A percentile compares a stretch with the other conserved stretches of the same genome.
phyloP scores from a whole-genome alignment of 2,888 invertebrate genomes.

The Philopedon plagiatum region DNA sequence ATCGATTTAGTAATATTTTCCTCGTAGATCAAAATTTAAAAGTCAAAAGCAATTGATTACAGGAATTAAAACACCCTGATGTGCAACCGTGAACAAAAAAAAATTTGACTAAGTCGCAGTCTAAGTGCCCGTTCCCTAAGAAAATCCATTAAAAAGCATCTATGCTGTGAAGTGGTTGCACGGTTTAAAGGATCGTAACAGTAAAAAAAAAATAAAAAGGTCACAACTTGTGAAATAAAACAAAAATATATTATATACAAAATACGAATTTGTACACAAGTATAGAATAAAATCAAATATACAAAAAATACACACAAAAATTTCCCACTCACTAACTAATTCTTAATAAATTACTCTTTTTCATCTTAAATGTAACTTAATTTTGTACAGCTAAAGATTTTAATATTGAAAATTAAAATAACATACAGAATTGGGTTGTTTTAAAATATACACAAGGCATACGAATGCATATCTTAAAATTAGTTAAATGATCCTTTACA shows the following conservation, averaged over 20 bases:
- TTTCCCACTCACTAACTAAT: constrained; percentile 4
- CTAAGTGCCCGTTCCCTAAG: too few relatives aligned
- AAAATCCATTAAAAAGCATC: too few relatives aligned
- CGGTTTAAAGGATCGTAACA: not conserved
- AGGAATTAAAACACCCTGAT: too few relatives aligned
- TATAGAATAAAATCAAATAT: constrained; percentile 18
- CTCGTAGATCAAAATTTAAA: too few relatives aligned
- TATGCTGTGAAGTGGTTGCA: too few relatives aligned
- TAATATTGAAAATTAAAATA: not conserved
- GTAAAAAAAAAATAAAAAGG: not conserved
- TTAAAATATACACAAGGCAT: not conserved
- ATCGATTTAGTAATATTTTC: not conserved
- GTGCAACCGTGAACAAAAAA: too few relatives aligned
- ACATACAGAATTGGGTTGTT: not conserved
- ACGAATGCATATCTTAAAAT: too few relatives aligned
- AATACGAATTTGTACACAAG: constrained; percentile 24
- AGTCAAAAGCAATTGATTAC: too few relatives aligned
- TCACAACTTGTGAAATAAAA: not conserved
- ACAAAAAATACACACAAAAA: constrained; percentile 21
- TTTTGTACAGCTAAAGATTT: constrained; percentile 11
- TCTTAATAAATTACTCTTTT: constrained; percentile 32
- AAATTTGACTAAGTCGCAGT: too few relatives aligned
- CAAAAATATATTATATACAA: constrained; percentile 30
- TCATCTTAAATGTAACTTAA: not conserved
- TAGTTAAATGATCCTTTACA: too few relatives aligned